Evolutionary conservation across 2,797 vertebrate genomes (phyloP), one percentile per base, ranked within the genome.

Genomic region (Megaceryle alcyon): DNA sequence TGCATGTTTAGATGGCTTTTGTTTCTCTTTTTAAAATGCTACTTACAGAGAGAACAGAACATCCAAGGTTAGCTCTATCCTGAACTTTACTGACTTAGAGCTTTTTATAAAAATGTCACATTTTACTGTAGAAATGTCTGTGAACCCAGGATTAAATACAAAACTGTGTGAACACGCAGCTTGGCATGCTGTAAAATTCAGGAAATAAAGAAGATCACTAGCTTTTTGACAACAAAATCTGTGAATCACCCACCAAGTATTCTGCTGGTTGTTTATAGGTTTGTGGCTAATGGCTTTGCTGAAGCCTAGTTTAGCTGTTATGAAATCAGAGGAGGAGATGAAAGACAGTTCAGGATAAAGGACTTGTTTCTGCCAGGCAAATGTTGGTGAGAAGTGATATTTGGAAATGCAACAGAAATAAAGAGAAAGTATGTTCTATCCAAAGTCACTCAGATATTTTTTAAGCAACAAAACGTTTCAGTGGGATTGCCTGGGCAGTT

Each of bases 211-310:
- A 73, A n/a, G 81, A 89, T 76, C 61, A 29, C 66, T 71, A 94
- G 81, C 35, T 89, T 89, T 94, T 51, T 71, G 92, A 79, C 81
- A 91, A 73, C 71, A 75, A 57, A 69, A 82, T 51, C 86, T 53
- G 43, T 89, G 94, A 92, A 81, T 92, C 79, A 86, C 56, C 60
- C 82, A 63, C 39, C 31, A 48, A 86, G 79, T 77, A 84, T 86
- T 69, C 43, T 33, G 19, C 70, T 69, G 59, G 48, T 8, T 81
- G 53, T 56, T 63, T 31, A 8, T 72, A 44, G 54, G 48, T 85
- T 89, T 89, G 77, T 61, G 88, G 82, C 86, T 91, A 89, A 69
- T 56, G 68, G 49, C 51, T 31, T 37, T 56, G 33, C 53, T 91
- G 72, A 46, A 82, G 63, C 54, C 49, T 41, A 65, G 65, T 33